Evolutionary conservation across 2,888 invertebrate species (phyloP).

Genomic region (Bhutanitis thaidina): DNA sequence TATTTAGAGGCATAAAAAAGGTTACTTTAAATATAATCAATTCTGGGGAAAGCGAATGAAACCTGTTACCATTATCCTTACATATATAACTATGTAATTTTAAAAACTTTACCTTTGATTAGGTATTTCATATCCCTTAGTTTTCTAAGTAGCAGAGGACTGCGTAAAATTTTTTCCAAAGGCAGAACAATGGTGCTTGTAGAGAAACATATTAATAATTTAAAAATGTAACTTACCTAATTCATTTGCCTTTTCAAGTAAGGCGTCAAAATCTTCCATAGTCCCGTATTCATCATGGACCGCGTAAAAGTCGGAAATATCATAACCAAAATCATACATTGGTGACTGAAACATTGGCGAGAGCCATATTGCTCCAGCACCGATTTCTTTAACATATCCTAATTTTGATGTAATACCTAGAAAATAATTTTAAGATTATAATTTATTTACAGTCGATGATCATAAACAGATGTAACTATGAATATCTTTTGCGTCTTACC

Average conservation of each 20-base stretch:
- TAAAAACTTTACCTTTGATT: too few relatives aligned
- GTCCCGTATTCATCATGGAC: constrained; percentile 87
- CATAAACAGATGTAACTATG: not conserved
- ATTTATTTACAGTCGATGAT: not conserved
- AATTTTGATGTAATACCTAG: constrained; percentile 81
- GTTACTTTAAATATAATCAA: too few relatives aligned
- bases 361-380: constrained; percentile 85
- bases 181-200: too few relatives aligned
- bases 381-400: constrained; percentile 82
- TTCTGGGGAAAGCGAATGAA: too few relatives aligned
- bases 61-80: too few relatives aligned
- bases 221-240: constrained; percentile 44
- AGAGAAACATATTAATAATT: too few relatives aligned
- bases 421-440: not conserved
- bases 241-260: constrained; percentile 71
- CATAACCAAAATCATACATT: constrained; percentile 91
- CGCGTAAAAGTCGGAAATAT: constrained; percentile 84
- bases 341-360: constrained; percentile 87
- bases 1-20: too few relatives aligned
- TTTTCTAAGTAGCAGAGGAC: too few relatives aligned
- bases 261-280: constrained; percentile 83
- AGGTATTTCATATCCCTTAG: too few relatives aligned
- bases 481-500: too few relatives aligned
- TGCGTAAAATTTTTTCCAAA: too few relatives aligned
- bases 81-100: too few relatives aligned